Conservation (phyloP, 2,113 vertebrate species). For the Phoxinus phoxinus region DNA sequence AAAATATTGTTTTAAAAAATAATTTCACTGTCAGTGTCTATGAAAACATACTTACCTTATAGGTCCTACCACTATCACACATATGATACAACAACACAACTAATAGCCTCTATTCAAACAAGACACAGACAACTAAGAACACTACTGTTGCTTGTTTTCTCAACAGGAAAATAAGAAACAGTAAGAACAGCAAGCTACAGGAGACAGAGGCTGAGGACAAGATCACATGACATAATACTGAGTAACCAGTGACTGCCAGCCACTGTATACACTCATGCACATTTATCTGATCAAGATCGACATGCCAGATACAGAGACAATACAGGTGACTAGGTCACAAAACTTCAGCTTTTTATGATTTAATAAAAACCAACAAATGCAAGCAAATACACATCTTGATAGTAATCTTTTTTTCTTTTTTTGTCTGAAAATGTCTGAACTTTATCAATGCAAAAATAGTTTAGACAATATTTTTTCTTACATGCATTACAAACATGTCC, state of each 20-base stretch:
- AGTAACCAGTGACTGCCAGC: background rate
- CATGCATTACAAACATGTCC: background rate
- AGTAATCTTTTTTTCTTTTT: background rate
- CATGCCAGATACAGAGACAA: background rate
- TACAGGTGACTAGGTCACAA: constrained; percentile 1
- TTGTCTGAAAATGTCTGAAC: background rate
- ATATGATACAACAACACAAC: constrained; percentile 1
- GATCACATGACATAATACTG: background rate
- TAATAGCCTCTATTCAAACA: background rate
- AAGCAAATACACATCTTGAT: background rate
- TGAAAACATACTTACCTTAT: background rate
- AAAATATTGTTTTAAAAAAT: background rate
- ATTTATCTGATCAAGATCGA: constrained; percentile 11
- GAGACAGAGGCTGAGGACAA: background rate
- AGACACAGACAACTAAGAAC: no score
- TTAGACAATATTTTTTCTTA: background rate
- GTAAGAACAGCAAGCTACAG: background rate
- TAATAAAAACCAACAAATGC: background rate
- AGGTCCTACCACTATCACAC: background rate
- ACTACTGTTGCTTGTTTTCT: background rate
- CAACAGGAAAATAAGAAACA: background rate
- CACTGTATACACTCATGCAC: background rate
- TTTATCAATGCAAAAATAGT: background rate
- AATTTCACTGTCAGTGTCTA: background rate
- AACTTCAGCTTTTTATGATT: background rate